These are phyloP conservation scores for Acanthisitta chloris DNA, from an alignment of 2,113 vertebrate species.

Conservation along the genomic window DNA sequence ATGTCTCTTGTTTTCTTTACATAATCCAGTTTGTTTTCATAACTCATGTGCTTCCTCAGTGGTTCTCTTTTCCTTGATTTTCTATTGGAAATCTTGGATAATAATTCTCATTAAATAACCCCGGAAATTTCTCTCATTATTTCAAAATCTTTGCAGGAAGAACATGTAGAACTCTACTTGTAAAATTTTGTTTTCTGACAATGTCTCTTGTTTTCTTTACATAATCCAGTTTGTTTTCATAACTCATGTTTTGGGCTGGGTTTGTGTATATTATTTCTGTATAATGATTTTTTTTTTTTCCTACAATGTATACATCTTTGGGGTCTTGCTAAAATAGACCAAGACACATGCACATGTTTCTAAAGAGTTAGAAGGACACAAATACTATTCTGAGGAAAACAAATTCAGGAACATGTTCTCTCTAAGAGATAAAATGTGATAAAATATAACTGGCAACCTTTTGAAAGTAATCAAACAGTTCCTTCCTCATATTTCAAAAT, in stretches of 20 bases:
- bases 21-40: background rate
- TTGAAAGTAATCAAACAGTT: background rate
- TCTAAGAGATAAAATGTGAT: background rate
- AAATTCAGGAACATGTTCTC: background rate
- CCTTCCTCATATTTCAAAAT: background rate
- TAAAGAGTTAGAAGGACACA: background rate
- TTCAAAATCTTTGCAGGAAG: background rate
- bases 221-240: background rate
- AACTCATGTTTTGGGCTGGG: background rate
- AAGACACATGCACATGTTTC: background rate
- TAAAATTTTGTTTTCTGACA: background rate
- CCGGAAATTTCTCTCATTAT: background rate
- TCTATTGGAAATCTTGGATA: background rate
- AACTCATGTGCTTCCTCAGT: background rate
- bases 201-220: background rate
- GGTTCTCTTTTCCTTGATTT: background rate
- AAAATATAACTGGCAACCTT: background rate
- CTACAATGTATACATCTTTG: background rate
- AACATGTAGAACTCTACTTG: background rate
- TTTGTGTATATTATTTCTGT: background rate
- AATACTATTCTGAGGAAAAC: background rate
- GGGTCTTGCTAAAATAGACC: background rate
- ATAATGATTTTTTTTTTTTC: background rate
- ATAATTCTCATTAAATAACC: background rate
- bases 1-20: background rate